These are phyloP conservation scores for Spongia lamella DNA, from an alignment of 37 sponge, comb jelly and placozoan species.

Conservation along the genomic window DNA sequence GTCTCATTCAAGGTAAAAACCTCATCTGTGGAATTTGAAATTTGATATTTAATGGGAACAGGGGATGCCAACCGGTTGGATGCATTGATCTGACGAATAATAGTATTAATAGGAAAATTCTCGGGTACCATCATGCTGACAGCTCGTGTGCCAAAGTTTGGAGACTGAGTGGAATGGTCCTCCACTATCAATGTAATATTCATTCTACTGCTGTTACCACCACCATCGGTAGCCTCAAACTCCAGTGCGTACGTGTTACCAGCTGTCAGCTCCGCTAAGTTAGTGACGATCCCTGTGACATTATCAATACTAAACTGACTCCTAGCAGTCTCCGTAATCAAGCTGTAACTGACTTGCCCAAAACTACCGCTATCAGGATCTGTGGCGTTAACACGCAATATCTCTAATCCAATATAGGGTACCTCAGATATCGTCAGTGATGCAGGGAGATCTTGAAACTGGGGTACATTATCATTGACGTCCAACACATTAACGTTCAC, in stretches of 20 bases:
- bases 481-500: constrained; percentile 25
- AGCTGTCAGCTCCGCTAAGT: constrained; percentile 12
- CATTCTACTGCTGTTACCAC: neutral
- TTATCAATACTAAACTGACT: constrained; percentile 39
- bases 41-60: no score
- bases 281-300: constrained; percentile 49
- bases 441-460: constrained; percentile 11
- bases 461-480: constrained; percentile 52
- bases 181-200: constrained; percentile 16
- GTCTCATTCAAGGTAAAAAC: constrained; percentile 15
- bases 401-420: constrained; percentile 10
- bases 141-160: no score
- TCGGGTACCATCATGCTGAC: no score
- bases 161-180: neutral
- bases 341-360: constrained; percentile 4
- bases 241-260: constrained; percentile 3
- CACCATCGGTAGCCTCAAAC: constrained; percentile 43
- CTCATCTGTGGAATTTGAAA: neutral
- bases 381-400: constrained; percentile 42
- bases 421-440: constrained; percentile 28
- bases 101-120: no score
- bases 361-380: constrained; percentile 55
- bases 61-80: no score
- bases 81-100: no score
- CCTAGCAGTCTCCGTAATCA: neutral